phyloP scores from a whole-genome alignment of 2,888 invertebrate species.

The Deilephila elpenor region DNA sequence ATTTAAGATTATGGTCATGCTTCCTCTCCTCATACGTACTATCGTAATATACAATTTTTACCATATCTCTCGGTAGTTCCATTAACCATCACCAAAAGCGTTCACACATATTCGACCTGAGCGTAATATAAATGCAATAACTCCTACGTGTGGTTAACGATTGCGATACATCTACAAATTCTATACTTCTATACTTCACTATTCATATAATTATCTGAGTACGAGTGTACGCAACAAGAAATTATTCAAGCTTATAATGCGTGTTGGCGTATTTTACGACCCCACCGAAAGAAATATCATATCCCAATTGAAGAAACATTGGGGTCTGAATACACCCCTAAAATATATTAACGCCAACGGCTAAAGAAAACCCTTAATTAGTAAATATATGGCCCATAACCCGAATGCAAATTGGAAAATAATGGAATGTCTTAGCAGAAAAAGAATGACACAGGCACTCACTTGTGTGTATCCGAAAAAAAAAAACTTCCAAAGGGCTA shows the following conservation, averaged over 20 bases:
- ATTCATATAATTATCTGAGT: not conserved
- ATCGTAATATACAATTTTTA: too few species aligned
- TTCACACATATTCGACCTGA: not conserved
- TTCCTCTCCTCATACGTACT: too few species aligned
- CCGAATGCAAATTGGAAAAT: conserved; percentile 25
- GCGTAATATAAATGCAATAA: conserved; percentile 5
- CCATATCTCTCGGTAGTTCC: not conserved
- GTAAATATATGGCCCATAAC: conserved; percentile 30
- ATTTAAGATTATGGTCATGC: too few species aligned
- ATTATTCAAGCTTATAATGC: conserved; percentile 7
- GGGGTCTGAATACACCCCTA: not conserved
- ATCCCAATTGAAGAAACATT: not conserved
- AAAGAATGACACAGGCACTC: conserved; percentile 1
- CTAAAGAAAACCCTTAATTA: conserved; percentile 17
- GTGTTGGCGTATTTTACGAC: not conserved
- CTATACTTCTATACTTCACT: not conserved
- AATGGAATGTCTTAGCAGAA: conserved; percentile 35
- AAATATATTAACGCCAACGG: not conserved
- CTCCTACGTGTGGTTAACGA: conserved; percentile 4
- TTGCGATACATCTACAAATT: conserved; percentile 12
- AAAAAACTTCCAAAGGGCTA: not conserved
- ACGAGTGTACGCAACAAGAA: conserved; percentile 11
- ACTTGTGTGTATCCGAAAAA: not conserved
- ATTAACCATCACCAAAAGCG: not conserved
- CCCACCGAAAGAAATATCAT: not conserved